Evolutionary conservation across 2,888 invertebrate species (phyloP), one percentile per base, ranked within the genome.

Genomic region (Empis livida): DNA sequence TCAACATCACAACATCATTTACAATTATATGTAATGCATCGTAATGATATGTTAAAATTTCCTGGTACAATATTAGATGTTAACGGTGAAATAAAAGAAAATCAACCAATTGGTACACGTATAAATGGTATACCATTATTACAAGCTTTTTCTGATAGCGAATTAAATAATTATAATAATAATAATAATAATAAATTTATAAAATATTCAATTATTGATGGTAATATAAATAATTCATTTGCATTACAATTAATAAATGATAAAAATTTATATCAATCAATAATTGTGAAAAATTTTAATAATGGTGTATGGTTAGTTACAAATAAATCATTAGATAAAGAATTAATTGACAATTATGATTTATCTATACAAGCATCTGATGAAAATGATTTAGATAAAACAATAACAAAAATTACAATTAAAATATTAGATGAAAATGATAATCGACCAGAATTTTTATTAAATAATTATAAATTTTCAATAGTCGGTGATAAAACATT

Each of bases 371-470:
- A 85, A 61, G 92, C 91, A 0, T 80, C 81, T 11, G 90, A 91
- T 62, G 73, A 80, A 23, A 79, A 82, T 56, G 87, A 84, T 40
- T 77, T 87, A 43, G 90, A 89, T 65, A 84, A 82, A 56, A 87
- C 89, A 0, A 78, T 80, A 23, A 80, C 89, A n/a, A 82, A 81
- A 54, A 76, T 94, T 11, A 74, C 75, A 42, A 75, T 95, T 37
- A 77, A 78, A 16, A 78, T 96, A 23, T 71, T 80, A 20, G 92
- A 95, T 63, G 87, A 87, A 64, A 95, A 95, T 65, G 95, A 95
- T 67, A 94, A 95, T 65, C 80, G 84, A 51, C 95, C 94, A 1
- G 74, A 84, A 35, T 93, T 94, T 65, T 80, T 81, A 37, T 78
- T 83, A 54, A 76, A 78, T 49, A 74, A 84, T 43, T 92, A 92